These are phyloP conservation scores for Xiphorhynchus erythropygius DNA, from an alignment of 2,797 vertebrate species.

Conservation along the genomic window DNA sequence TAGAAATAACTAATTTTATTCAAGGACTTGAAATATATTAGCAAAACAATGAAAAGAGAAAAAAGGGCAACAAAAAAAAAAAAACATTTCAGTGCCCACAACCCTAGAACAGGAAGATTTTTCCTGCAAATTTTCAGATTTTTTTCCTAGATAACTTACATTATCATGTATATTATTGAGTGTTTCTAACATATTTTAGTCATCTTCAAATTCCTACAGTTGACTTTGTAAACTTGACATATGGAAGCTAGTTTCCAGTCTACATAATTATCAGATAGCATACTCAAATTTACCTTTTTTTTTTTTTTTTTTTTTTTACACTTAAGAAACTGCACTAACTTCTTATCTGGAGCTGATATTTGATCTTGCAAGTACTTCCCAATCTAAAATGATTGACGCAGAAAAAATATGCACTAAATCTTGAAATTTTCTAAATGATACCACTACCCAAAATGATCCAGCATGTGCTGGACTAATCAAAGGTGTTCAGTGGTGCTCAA, in stretches of 20 bases:
- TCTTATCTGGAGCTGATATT: not conserved
- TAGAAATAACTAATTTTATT: not conserved
- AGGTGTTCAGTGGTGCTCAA: not conserved
- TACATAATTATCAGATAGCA: not conserved
- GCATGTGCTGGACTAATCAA: not conserved
- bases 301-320: too few relatives aligned
- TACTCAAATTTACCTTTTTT: not conserved
- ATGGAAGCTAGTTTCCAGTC: not conserved
- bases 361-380: not conserved
- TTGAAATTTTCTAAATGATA: not conserved
- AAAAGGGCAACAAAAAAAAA: not conserved
- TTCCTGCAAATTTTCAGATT: not conserved
- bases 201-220: not conserved
- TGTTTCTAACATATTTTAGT: not conserved
- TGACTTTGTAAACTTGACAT: not conserved
- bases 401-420: not conserved
- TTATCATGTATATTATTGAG: not conserved
- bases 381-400: not conserved
- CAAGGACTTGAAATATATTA: not conserved
- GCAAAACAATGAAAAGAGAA: not conserved
- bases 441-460: not conserved
- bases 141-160: not conserved
- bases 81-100: not conserved
- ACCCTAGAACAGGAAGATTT: not conserved
- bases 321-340: not conserved